phyloP scores from a whole-genome alignment of 2,888 invertebrate genomes.

The Pandemis corylana region DNA sequence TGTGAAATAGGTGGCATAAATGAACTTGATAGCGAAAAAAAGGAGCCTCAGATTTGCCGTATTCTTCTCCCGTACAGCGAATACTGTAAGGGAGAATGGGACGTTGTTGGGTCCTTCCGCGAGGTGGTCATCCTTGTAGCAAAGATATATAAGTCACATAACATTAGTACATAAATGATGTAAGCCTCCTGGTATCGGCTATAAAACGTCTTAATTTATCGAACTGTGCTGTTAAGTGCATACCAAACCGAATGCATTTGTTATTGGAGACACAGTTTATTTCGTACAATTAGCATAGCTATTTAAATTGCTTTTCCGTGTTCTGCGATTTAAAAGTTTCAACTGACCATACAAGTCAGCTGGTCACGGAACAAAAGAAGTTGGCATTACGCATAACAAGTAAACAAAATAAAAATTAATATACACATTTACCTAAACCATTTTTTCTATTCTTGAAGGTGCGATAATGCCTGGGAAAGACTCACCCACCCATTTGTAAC shows the following conservation, averaged over 20 bases:
- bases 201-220: slow-evolving; percentile 30
- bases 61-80: not conserved
- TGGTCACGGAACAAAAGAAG: slow-evolving; percentile 34
- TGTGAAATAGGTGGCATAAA: not conserved
- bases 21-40: no score
- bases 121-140: not conserved
- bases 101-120: not conserved
- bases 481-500: not conserved
- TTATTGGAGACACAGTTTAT: slow-evolving; percentile 30
- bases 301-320: slow-evolving; percentile 64
- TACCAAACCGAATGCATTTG: slow-evolving; percentile 28
- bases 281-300: slow-evolving; percentile 62
- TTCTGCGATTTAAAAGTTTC: slow-evolving; percentile 42
- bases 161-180: not conserved
- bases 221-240: slow-evolving; percentile 21
- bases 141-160: not conserved
- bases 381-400: slow-evolving; percentile 14
- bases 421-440: no score
- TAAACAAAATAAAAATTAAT: no score
- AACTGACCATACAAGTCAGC: slow-evolving; percentile 36
- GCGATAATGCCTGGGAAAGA: not conserved
- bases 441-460: not conserved
- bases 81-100: not conserved
- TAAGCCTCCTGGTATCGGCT: not conserved
- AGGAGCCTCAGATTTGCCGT: not conserved